Evolutionary conservation across 2,888 invertebrate genomes (phyloP).

Genomic region (Buathra laborator): DNA sequence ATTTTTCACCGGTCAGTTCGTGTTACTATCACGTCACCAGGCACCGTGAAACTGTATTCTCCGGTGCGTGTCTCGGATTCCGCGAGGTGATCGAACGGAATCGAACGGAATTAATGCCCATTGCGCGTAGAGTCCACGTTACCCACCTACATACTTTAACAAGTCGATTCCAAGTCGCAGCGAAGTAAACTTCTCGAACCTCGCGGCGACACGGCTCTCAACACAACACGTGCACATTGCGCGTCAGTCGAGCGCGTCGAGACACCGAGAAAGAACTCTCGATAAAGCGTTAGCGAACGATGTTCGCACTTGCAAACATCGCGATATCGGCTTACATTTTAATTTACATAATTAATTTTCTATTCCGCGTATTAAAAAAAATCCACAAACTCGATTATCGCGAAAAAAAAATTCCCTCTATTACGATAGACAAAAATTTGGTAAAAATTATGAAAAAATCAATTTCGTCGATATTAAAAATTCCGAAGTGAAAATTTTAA

Average conservation of each 20-base stretch:
- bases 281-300: constrained; percentile 51
- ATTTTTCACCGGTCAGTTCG: constrained; percentile 41
- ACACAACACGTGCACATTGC: constrained; percentile 62
- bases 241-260: constrained; percentile 67
- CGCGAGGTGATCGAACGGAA: constrained; percentile 72
- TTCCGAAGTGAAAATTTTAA: background rate
- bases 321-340: constrained; percentile 65
- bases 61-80: constrained; percentile 56
- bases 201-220: constrained; percentile 39
- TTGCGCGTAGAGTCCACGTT: constrained; percentile 64
- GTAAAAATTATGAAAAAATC: constrained; percentile 21
- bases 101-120: constrained; percentile 73
- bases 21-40: constrained; percentile 32
- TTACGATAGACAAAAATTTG: constrained; percentile 9
- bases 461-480: background rate
- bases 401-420: background rate
- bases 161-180: constrained; percentile 54
- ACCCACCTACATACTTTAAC: constrained; percentile 62
- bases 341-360: constrained; percentile 62
- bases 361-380: constrained; percentile 43
- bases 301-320: constrained; percentile 63
- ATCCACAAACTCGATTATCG: constrained; percentile 20
- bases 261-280: constrained; percentile 45
- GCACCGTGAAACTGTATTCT: constrained; percentile 64
- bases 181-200: constrained; percentile 27